These are phyloP conservation scores for Champsocephalus esox DNA, from an alignment of 2,797 vertebrate species.

Conservation along the genomic window DNA sequence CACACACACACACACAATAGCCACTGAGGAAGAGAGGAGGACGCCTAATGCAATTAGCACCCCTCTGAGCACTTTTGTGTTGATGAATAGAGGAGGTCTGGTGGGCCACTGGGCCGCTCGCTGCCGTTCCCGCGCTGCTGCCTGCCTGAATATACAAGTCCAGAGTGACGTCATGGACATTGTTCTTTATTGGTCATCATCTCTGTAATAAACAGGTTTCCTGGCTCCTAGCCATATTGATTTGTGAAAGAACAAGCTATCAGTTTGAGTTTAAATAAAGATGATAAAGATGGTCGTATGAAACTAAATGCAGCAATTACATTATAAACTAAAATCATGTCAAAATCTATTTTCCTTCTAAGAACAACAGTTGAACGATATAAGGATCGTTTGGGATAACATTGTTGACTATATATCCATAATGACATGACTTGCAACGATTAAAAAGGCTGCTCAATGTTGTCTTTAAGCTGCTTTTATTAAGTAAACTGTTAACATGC, in stretches of 20 bases:
- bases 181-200: slow-evolving; percentile 61
- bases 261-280: slow-evolving; percentile 10
- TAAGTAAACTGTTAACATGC: too few relatives aligned
- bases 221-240: background rate
- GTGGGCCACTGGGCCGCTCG: slow-evolving; percentile 77
- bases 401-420: too few relatives aligned
- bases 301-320: background rate
- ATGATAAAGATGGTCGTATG: background rate
- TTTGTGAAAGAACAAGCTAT: slow-evolving; percentile 10
- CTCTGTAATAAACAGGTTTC: slow-evolving; percentile 44
- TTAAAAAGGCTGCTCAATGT: too few relatives aligned
- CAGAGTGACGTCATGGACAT: slow-evolving; percentile 67
- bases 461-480: too few relatives aligned
- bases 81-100: slow-evolving; percentile 85
- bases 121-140: slow-evolving; percentile 80
- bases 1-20: slow-evolving; percentile 28
- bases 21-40: slow-evolving; percentile 77
- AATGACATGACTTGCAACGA: too few relatives aligned
- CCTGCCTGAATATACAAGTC: slow-evolving; percentile 76
- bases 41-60: slow-evolving; percentile 88
- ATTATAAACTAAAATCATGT: background rate
- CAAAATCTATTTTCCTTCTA: too few relatives aligned
- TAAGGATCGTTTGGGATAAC: too few relatives aligned
- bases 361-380: too few relatives aligned
- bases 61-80: slow-evolving; percentile 87